Evolutionary conservation across 1,140 invertebrate genomes (phyloP).

Genomic region (Heterodera schachtii): DNA sequence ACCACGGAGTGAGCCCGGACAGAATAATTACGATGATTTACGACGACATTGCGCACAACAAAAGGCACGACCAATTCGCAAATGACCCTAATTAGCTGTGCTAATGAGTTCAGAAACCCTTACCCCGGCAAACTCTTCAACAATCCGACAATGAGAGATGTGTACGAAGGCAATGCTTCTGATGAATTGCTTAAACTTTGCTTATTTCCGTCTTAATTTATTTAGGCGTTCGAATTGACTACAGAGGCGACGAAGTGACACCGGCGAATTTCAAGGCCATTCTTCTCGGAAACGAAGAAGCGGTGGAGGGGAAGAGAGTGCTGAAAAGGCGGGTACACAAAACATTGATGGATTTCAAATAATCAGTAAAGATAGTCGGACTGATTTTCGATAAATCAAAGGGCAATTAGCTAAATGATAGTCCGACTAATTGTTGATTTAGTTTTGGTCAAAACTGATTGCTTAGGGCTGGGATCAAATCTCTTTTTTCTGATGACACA

Average conservation of each 20-base stretch:
- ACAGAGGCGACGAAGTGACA: slow-evolving; percentile 66
- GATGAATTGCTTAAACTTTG: slow-evolving; percentile 48
- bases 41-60: slow-evolving; percentile 72
- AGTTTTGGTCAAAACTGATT: too few relatives aligned
- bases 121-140: slow-evolving; percentile 72
- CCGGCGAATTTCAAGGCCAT: slow-evolving; percentile 47
- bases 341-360: neutral
- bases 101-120: slow-evolving; percentile 69
- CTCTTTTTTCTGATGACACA: too few relatives aligned
- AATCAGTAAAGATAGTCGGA: neutral
- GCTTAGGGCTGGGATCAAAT: too few relatives aligned
- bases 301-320: slow-evolving; percentile 42
- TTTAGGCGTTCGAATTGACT: slow-evolving; percentile 72
- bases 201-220: slow-evolving; percentile 66
- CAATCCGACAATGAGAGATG: slow-evolving; percentile 71
- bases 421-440: too few relatives aligned
- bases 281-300: slow-evolving; percentile 35
- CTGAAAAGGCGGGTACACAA: slow-evolving; percentile 61
- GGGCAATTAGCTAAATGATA: too few relatives aligned
- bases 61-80: slow-evolving; percentile 67
- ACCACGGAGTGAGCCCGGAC: slow-evolving; percentile 71
- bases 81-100: neutral
- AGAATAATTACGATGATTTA: slow-evolving; percentile 74
- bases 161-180: slow-evolving; percentile 69
- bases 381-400: too few relatives aligned